Percentiles rank a stretch among this genome's conserved stretches.
phyloP scores from a whole-genome alignment of 1,140 invertebrate genomes.

The Harlomillsia oculata region DNA sequence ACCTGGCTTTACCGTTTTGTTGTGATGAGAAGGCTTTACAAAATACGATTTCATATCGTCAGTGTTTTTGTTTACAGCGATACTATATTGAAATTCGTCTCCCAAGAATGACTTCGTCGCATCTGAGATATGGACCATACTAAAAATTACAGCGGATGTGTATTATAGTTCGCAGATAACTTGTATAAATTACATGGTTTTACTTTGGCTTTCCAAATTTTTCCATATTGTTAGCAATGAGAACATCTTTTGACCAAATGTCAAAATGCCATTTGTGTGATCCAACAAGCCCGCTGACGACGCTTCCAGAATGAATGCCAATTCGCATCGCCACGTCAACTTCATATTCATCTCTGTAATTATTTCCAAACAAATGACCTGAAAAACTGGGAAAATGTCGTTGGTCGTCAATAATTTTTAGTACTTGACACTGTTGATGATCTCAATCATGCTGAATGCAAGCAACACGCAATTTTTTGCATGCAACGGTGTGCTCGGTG shows the following conservation, averaged over 20 bases:
- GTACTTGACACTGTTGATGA: slow-evolving; percentile 64
- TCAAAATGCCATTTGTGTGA: slow-evolving; percentile 92
- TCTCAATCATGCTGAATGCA: slow-evolving; percentile 81
- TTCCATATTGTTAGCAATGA: slow-evolving; percentile 94
- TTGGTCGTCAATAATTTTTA: not conserved
- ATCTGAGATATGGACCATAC: slow-evolving; percentile 67
- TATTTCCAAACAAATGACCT: not conserved
- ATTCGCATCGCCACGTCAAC: slow-evolving; percentile 91
- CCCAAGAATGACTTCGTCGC: slow-evolving; percentile 63
- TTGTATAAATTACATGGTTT: no score
- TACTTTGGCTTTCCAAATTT: slow-evolving; percentile 79
- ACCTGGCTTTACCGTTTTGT: no score
- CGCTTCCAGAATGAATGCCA: slow-evolving; percentile 84
- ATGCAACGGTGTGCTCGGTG: slow-evolving; percentile 39
- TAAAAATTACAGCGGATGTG: not conserved
- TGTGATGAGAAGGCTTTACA: no score
- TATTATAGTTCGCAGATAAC: not conserved
- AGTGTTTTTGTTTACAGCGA: no score
- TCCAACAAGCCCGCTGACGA: slow-evolving; percentile 76
- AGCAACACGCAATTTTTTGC: slow-evolving; percentile 80
- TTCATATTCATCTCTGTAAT: slow-evolving; percentile 39
- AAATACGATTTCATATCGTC: no score
- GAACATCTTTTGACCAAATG: slow-evolving; percentile 81
- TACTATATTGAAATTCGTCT: slow-evolving; percentile 54
- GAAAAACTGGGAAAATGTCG: not conserved